Evolutionary conservation across 2,888 invertebrate genomes (phyloP), one percentile per base, ranked within the genome.

Genomic region (Adelognathus sp.): DNA sequence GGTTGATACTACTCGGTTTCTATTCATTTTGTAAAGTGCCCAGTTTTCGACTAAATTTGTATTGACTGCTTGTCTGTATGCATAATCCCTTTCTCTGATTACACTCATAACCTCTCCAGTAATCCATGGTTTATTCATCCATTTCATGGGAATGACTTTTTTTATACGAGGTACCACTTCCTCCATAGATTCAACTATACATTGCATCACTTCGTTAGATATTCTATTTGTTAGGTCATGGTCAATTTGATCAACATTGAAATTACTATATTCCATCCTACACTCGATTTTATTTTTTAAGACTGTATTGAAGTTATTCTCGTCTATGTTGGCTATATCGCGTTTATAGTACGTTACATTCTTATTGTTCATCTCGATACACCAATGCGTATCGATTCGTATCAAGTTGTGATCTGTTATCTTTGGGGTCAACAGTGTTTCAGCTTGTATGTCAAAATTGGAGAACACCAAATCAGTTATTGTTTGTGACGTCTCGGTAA

Each of bases 391-490:
- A 6, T 24, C 14, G 6, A 64, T 36, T 46, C 36, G 11, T 27
- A 66, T 24, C 4, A 74, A 50, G 5, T 56, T 31, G 9, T 74
- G 73, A 24, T 74, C 64, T 2, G 66, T 58, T 46, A 64, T 74
- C 33, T 74, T 54, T 1, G 73, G 73, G 0, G 54, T 63, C 4
- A 11, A 24, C 1, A 33, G 31, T 18, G 67, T 31, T 70, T 77
- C 7, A 2, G 56, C 24, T 16, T 27, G n/a, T 21, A 52, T 44
- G n/a, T 56, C 5, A 14, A 44, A 52, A 64, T 73, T 78, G 6
- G 67, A 54, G 56, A 81, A 79, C 2, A 56, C 54, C 46, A 75
- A 52, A 56, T 78, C 75, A 29, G 64, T 76, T 16, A 61, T 50
- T 27, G 74, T 80, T 16, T 21, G 7, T 5, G 76, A 67, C 7